Base-by-base conservation (phyloP, 2,797 vertebrate species). In the Dallia pectoralis region DNA sequence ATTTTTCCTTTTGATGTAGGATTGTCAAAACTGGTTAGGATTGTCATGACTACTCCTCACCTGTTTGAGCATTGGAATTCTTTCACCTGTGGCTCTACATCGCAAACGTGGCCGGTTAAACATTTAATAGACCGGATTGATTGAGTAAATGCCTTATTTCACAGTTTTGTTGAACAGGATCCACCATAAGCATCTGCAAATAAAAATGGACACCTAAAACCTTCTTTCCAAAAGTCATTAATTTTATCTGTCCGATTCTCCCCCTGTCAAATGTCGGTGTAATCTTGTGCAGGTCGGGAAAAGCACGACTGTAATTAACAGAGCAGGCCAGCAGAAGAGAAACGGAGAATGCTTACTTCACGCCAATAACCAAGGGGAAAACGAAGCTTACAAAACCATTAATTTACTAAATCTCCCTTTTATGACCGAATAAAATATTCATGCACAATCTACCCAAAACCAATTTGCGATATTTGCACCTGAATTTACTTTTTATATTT, bases 401-500 rank as follows among this genome's bases (percentile, higher is more conserved):
- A 83, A 89, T 89, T 84, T 80, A 87, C 86, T 87, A 91, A 91
- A 90, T 78, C 86, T 85, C 84, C 76, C 83, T 88, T 89, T 83
- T 91, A 91, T 89, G 79, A 90, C 85, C 75, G 84, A 90, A 92
- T 93, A 88, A 93, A 93, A 93, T 91, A 93, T 93, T 91, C 86
- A 93, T 93, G 87, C 87, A 85, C 80, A 90, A 86, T 90, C 88
- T 87, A 88, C 80, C 90, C 84, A 85, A 91, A 93, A 87, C 83
- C 85, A 84, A 92, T 92, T 91, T 91, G 86, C 87, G 91, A 91
- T 87, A 91, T 91, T 92, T 90, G 84, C 84, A 86, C 83, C 86
- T 87, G 81, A 93, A 91, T 92, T 92, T 90, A 91, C 86, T 90
- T 89, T 90, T 91, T 81, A 88, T 93, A 93, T 93, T 93, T 92